Base-by-base conservation (phyloP, 2,888 invertebrate species). In the Bombylius major region DNA sequence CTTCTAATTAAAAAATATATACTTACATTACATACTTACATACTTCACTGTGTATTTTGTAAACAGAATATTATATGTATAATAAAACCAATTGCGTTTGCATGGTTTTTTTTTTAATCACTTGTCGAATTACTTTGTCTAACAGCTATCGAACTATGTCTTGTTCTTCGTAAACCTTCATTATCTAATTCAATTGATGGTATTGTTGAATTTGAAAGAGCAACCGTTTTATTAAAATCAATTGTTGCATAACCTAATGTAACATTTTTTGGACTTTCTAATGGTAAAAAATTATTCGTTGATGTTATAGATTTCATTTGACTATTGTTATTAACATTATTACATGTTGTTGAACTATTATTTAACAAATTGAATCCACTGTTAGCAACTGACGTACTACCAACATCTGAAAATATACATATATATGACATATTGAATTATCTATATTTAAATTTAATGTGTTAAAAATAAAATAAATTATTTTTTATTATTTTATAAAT, bases 221-320 rank as follows among this genome's bases (percentile, higher is more conserved):
- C 95, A 54, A 86, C 87, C 0, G 96, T 96, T 76, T 89, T 90
- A 66, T 93, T 86, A 73, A 96, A 95, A 76, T 96, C 96, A 64
- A 96, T 97, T 2, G 89, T 89, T 9, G 90, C 90, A 69, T 94
- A 95, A n/a, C 56, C 56, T 12, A 39, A 33, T n/a, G 34, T 31
- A 5, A 56, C 53, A 48, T 60, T 59, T 42, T 62, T 60, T 11
- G 60, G 59, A 49, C 59, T 62, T 33, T 60, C 60, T 11, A 59
- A 59, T 42, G 59, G 55, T 48, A 62, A 52, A 45, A 60, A 47
- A 51, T 52, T 60, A 53, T 14, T n/a, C 11, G 53, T 53, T 12
- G 46, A 32, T 7, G 50, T 55, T 9, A 34, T 50, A 5, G 44
- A 23, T 47, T 55, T 55, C 12, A 51, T 31, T 46, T 34, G 36